Percentiles rank a stretch among this genome's conserved stretches.
Conservation (phyloP, 2,113 vertebrate species). For the Hippocampus comes region DNA sequence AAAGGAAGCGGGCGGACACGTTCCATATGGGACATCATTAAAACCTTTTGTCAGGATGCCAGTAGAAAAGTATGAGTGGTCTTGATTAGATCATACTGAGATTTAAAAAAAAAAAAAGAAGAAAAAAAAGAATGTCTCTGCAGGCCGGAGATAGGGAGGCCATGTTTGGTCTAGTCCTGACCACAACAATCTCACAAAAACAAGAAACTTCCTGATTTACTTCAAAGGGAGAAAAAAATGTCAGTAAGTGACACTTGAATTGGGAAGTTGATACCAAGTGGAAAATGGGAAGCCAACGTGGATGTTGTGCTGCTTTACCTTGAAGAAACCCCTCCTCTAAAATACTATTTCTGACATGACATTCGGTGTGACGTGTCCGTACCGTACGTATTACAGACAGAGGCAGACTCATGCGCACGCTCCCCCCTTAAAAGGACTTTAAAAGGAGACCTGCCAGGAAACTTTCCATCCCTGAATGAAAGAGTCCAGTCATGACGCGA, state of each 20-base stretch:
- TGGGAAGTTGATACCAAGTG: background rate
- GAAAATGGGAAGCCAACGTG: background rate
- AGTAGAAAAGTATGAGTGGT: constrained; percentile 15
- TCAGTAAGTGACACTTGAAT: constrained; percentile 14
- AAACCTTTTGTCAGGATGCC: constrained; percentile 9
- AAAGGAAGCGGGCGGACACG: constrained; percentile 10
- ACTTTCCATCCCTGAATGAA: constrained; percentile 68
- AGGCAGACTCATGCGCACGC: constrained; percentile 27
- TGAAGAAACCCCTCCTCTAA: background rate
- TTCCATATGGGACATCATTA: constrained; percentile 7
- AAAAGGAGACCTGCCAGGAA: constrained; percentile 65
- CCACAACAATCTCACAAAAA: constrained; percentile 32
- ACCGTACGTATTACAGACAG: background rate
- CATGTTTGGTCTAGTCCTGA: constrained; percentile 44
- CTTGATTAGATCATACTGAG: constrained; percentile 42
- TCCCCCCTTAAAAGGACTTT: constrained; percentile 45
- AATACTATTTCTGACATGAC: background rate
- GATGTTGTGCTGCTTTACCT: background rate
- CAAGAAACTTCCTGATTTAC: constrained; percentile 49
- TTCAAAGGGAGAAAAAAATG: background rate
- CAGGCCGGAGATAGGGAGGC: constrained; percentile 39
- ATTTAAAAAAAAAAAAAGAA: constrained; percentile 11
- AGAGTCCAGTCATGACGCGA: constrained; percentile 59
- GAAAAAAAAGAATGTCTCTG: constrained; percentile 27
- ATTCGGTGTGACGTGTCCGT: constrained; percentile 16